Base-by-base conservation (phyloP, 2,797 vertebrate species). In the Alca torda region DNA sequence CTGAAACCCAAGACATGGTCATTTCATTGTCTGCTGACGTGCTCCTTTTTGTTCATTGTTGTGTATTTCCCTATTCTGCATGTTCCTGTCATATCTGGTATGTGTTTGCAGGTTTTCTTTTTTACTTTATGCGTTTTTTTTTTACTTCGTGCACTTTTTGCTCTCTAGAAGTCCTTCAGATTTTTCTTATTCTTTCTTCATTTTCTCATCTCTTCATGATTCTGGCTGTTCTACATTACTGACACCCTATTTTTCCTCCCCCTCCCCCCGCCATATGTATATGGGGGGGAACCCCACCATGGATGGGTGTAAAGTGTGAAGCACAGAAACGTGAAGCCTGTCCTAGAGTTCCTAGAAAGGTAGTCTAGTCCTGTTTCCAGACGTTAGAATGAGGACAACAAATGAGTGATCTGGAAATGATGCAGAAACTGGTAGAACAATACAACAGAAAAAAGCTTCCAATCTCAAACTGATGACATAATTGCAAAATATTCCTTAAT, bases 161-260 rank as follows among this genome's bases (percentile, higher is more conserved):
- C 6, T 65, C 16, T 48, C 21, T 31, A 43, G 10, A 70, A 48
- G 13, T 48, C 16, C 28, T 86, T 53, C 48, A 59, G 13, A 13
- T 50, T 68, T 61, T n/a, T 31, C 16, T 24, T 56, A 4, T 3
- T 28, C 80, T 82, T 65, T 33, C 9, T 84, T 63, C 23, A 1
- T 3, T 33, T 89, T 60, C 11, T 16, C 39, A 13, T 0, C 9
- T 59, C 13, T 57, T 39, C 6, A 8, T 51, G 28, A 17, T 64
- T 79, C 28, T 73, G 39, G 6, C 26, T 74, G 4, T 19, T 74
- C 26, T 54, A 16, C 3, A 0, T 59, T 33, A 39, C 39, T 51
- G 26, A 83, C 16, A 7, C 2, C 3, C 6, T 31, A 0, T 45
- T 53, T 17, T 13, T 5, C 2, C 1, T 19, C 28, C 25, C 10